phyloP scores from a whole-genome alignment of 2,113 vertebrate genomes.

The cat (Felis catus) region DNA sequence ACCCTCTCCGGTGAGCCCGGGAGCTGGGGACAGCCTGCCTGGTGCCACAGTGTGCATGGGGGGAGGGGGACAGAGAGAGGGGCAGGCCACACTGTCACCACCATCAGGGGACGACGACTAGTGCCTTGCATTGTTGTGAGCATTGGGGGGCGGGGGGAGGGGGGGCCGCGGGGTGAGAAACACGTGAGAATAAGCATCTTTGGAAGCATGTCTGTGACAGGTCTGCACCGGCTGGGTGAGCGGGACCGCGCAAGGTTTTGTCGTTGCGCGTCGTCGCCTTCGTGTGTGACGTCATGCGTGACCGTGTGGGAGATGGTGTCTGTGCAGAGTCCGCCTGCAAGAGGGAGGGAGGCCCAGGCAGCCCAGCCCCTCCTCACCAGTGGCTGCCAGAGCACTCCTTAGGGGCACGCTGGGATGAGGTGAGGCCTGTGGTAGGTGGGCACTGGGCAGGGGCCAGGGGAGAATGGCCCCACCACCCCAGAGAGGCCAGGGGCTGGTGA shows the following conservation, averaged over 20 bases:
- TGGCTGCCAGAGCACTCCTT: neutral
- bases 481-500: conserved; percentile 24
- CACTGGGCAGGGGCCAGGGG: neutral
- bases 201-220: neutral
- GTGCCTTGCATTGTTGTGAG: neutral
- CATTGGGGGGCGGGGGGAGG: neutral
- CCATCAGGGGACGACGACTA: neutral
- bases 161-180: neutral
- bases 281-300: neutral
- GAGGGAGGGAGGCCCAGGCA: neutral
- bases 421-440: neutral
- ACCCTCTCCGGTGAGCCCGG: conserved; percentile 37
- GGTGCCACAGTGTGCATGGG: neutral
- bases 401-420: neutral
- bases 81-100: neutral
- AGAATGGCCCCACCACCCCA: neutral
- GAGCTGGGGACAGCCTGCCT: neutral
- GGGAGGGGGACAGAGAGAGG: neutral
- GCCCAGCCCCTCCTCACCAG: neutral
- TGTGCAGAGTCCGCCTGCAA: neutral
- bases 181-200: neutral
- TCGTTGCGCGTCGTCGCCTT: neutral
- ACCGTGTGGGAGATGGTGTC: neutral
- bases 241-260: neutral
- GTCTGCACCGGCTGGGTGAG: neutral